Conservation (phyloP, 2,113 vertebrate genomes). For the Stomatorhinus ivindoensis region DNA sequence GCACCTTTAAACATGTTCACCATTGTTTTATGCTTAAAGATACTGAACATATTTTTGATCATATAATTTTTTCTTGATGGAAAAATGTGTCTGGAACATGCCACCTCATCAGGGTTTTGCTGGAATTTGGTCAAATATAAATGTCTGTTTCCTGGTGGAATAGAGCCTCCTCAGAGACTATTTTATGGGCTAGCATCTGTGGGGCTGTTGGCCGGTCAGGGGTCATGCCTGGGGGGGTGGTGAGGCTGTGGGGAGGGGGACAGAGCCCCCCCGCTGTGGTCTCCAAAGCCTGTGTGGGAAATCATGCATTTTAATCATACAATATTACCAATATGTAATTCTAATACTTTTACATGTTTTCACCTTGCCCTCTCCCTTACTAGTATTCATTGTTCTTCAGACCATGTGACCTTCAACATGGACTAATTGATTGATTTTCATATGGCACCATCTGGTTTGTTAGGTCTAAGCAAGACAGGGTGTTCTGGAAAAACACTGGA, state of each 20-base stretch:
- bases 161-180: neutral
- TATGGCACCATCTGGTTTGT: neutral
- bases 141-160: neutral
- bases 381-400: neutral
- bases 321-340: neutral
- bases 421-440: neutral
- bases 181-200: neutral
- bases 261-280: neutral
- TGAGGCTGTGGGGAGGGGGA: neutral
- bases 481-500: neutral
- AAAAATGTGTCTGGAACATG: neutral
- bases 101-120: neutral
- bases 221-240: neutral
- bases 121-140: neutral
- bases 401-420: neutral
- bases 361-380: neutral
- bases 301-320: neutral
- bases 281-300: neutral
- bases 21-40: neutral
- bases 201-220: neutral
- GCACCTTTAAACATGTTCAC: neutral
- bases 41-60: neutral
- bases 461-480: neutral
- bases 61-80: neutral
- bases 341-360: neutral